Conservation (phyloP, 2,888 invertebrate genomes). For the Dryocosmus kuriphilus region DNA sequence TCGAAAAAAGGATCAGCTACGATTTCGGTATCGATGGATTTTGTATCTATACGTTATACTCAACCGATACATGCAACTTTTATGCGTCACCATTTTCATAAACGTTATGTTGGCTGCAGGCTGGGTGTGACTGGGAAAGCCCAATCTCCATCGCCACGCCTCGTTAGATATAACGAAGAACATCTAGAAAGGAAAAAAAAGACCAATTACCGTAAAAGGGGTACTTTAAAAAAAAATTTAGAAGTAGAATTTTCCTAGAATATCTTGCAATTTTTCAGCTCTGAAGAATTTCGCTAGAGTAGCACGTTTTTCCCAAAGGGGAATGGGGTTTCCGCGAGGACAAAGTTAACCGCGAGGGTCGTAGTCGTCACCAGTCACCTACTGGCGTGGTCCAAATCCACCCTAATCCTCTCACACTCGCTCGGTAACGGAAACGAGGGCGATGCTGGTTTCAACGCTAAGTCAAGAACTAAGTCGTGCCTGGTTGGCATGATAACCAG, state of each 20-base stretch:
- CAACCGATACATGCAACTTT: no score
- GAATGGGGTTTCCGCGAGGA: constrained; percentile 27
- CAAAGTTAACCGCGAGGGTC: constrained; percentile 37
- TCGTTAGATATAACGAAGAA: no score
- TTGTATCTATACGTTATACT: no score
- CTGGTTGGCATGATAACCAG: constrained; percentile 64
- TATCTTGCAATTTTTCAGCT: not conserved
- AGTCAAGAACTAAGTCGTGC: constrained; percentile 58
- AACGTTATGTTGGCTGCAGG: no score
- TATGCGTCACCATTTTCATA: no score
- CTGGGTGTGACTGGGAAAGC: no score
- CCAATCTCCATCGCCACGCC: no score
- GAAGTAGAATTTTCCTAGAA: not conserved
- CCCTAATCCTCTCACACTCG: constrained; percentile 51
- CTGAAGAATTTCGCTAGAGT: not conserved
- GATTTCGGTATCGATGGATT: no score
- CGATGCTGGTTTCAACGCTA: constrained; percentile 40
- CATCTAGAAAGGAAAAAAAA: no score
- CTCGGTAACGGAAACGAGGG: constrained; percentile 40
- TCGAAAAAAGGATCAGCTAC: no score
- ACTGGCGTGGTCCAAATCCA: constrained; percentile 51
- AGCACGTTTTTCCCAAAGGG: constrained; percentile 23
- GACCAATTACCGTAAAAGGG: no score
- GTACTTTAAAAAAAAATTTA: no score
- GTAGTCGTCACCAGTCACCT: constrained; percentile 49